Percentiles rank a stretch among this genome's conserved stretches.
Evolutionary conservation across 1,140 invertebrate species (phyloP).

Genomic region (Wasmannia auropunctata): DNA sequence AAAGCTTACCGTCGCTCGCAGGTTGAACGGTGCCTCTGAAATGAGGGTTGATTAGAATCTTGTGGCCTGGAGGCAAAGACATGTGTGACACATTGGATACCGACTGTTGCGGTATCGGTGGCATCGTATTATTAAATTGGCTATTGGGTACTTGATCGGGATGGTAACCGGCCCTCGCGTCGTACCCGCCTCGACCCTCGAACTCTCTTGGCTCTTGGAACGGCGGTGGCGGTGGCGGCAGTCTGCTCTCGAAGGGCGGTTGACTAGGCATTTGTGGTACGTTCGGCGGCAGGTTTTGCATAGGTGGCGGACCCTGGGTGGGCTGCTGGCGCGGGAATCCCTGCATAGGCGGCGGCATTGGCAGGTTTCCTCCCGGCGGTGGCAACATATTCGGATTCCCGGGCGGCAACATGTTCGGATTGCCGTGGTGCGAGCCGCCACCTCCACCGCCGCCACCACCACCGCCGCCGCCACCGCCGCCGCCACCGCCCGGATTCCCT

Average conservation of each 20-base stretch:
- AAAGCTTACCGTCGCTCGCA: slow-evolving; percentile 76
- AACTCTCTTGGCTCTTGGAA: slow-evolving; percentile 77
- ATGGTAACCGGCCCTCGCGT: slow-evolving; percentile 70
- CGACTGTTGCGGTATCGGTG: slow-evolving; percentile 67
- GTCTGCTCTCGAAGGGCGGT: slow-evolving; percentile 76
- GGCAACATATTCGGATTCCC: slow-evolving; percentile 54
- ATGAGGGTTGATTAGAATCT: slow-evolving; percentile 85
- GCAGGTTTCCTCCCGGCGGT: slow-evolving; percentile 61
- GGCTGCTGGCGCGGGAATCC: slow-evolving; percentile 64
- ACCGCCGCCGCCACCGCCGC: too few relatives aligned
- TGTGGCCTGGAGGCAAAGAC: slow-evolving; percentile 81
- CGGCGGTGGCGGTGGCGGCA: slow-evolving; percentile 73
- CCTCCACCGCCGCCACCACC: too few relatives aligned
- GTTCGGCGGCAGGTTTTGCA: slow-evolving; percentile 66
- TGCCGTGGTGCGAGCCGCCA: slow-evolving; percentile 67
- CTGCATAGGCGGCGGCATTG: slow-evolving; percentile 72
- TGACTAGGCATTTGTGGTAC: slow-evolving; percentile 69
- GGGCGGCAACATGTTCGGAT: slow-evolving; percentile 56
- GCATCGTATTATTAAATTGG: slow-evolving; percentile 71
- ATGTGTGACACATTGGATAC: slow-evolving; percentile 68
- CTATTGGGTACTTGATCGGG: slow-evolving; percentile 69
- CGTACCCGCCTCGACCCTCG: slow-evolving; percentile 73
- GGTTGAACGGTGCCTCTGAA: slow-evolving; percentile 82
- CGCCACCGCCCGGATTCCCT: slow-evolving; percentile 64
- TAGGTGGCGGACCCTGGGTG: slow-evolving; percentile 70